Percentiles rank a stretch among this genome's conserved stretches.
Evolutionary conservation across 2,113 vertebrate species (phyloP).

Genomic region (Talpa occidentalis): DNA sequence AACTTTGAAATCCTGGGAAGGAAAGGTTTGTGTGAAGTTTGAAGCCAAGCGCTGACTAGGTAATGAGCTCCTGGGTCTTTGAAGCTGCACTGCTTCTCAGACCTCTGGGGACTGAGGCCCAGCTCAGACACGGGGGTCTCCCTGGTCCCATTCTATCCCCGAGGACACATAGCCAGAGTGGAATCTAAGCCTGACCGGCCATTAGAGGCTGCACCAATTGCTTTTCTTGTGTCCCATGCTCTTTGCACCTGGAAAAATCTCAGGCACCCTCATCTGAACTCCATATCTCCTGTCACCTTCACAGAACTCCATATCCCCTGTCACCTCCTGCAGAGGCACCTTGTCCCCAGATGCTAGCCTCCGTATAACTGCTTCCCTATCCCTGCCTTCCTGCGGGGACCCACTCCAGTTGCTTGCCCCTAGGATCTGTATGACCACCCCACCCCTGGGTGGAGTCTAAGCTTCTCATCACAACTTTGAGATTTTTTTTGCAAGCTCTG

Average conservation of each 20-base stretch:
- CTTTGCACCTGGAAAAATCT: not conserved
- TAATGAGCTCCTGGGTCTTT: constrained; percentile 13
- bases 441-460: not conserved
- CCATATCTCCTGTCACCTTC: not conserved
- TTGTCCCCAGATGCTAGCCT: not conserved
- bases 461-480: not conserved
- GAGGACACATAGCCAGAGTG: not conserved
- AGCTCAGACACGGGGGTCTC: not conserved
- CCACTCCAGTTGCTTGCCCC: too few relatives aligned
- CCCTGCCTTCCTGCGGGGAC: not conserved
- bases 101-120: not conserved
- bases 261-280: not conserved
- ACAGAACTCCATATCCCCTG: too few relatives aligned
- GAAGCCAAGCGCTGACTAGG: not conserved
- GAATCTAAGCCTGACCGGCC: not conserved
- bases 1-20: constrained; percentile 17
- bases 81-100: not conserved
- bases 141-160: not conserved
- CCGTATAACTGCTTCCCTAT: not conserved
- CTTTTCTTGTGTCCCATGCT: not conserved
- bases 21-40: not conserved
- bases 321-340: not conserved
- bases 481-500: not conserved
- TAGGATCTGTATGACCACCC: not conserved
- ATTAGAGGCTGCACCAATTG: not conserved